phyloP scores from a whole-genome alignment of 1,140 invertebrate species.

The Temnothorax curvispinosus region DNA sequence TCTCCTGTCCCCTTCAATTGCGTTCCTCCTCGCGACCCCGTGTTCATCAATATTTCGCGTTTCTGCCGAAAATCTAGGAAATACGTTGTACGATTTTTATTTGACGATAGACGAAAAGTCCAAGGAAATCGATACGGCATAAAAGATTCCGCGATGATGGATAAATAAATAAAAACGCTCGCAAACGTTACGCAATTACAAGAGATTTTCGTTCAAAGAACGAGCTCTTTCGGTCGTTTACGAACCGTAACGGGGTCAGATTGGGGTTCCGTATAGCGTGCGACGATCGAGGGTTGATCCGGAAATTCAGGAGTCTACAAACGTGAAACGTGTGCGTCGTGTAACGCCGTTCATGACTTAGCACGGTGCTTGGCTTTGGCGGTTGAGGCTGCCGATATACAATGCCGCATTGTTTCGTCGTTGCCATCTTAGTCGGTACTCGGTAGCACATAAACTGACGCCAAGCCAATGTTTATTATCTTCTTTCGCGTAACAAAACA shows the following conservation, averaged over 20 bases:
- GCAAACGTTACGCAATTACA: not conserved
- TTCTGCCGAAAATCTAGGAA: not conserved
- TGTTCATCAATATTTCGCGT: not conserved
- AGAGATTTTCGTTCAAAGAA: not conserved
- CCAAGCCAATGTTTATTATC: constrained; percentile 77
- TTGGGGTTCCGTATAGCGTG: constrained; percentile 19
- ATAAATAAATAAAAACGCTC: constrained; percentile 23
- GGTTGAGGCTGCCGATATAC: constrained; percentile 75
- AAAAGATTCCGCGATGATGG: not conserved
- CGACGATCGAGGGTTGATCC: constrained; percentile 44
- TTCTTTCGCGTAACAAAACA: constrained; percentile 73
- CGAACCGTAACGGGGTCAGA: constrained; percentile 41
- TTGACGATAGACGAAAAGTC: not conserved
- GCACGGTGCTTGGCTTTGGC: constrained; percentile 67
- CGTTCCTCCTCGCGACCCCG: not conserved
- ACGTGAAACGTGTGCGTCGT: constrained; percentile 54
- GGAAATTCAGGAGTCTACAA: constrained; percentile 52
- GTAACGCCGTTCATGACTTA: constrained; percentile 75
- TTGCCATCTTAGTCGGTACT: constrained; percentile 73
- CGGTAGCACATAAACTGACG: constrained; percentile 54
- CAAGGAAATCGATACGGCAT: not conserved
- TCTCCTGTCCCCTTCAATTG: not conserved
- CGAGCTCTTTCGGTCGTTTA: constrained; percentile 8
- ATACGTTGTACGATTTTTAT: not conserved
- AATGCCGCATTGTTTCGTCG: constrained; percentile 83